phyloP scores from a whole-genome alignment of 2,888 invertebrate genomes.

The Dysmachus trigonus region DNA sequence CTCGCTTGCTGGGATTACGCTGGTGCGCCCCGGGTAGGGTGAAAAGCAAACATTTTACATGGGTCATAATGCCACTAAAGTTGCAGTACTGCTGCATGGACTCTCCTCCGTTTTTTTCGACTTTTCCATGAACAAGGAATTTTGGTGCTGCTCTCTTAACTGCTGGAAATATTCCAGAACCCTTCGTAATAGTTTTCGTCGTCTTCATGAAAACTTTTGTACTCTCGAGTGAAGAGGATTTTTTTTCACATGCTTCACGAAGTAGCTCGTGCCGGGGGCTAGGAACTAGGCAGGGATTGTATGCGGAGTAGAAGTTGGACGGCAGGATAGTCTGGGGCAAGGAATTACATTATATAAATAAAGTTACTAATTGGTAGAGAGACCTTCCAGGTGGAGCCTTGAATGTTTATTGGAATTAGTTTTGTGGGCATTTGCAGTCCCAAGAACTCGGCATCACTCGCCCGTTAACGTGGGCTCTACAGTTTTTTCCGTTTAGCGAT shows the following conservation, averaged over 20 bases:
- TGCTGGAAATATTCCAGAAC: constrained; percentile 23
- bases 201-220: constrained; percentile 27
- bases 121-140: constrained; percentile 2
- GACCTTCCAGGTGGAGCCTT: constrained; percentile 15
- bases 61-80: constrained; percentile 8
- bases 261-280: not conserved
- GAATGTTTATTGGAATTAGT: constrained; percentile 38
- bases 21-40: not conserved
- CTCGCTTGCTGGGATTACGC: not conserved
- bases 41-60: constrained; percentile 15
- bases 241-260: not conserved
- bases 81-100: not conserved
- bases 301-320: not conserved
- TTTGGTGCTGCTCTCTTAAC: constrained; percentile 4
- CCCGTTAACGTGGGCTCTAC: not conserved
- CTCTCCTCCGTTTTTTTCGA: not conserved
- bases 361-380: constrained; percentile 37
- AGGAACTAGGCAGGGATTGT: not conserved
- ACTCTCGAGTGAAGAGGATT: not conserved
- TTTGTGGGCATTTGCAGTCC: constrained; percentile 12
- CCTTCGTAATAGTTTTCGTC: constrained; percentile 24
- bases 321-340: not conserved
- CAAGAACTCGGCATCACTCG: not conserved
- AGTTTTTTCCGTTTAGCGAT: not conserved
- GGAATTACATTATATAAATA: constrained; percentile 37